Evolutionary conservation across 1,140 invertebrate genomes (phyloP), one percentile per base, ranked within the genome.

Genomic region (Drosophila oshimai): DNA sequence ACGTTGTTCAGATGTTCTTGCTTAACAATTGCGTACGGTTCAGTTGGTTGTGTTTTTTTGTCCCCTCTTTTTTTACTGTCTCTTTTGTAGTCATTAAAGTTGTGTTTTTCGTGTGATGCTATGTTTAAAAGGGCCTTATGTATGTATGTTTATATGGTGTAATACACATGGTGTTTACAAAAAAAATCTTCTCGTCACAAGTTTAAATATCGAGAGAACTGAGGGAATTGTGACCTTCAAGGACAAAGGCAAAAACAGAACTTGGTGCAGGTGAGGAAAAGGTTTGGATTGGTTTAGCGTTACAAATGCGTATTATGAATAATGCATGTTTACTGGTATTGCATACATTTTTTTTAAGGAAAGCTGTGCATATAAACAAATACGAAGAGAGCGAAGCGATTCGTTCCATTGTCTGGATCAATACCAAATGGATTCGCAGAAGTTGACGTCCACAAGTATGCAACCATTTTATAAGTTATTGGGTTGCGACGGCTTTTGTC

Each of bases 81-180:
- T 20, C 53, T 34, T 46, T 67, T 58, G 15, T 53, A 36, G 46
- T 49, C 46, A 64, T 74, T 51, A 65, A 62, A 58, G 34, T 80
- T 50, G 49, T 41, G 49, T 50, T 37, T 36, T 39, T 45, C 55
- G 57, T 69, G 62, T 26, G 29, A 17, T 45, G 60, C 51, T 37
- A 29, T 31, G 31, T 18, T 45, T 69, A 55, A 69, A 39, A 36
- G 26, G 6, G 10, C 39, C 33, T 12, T 24, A n/a, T n/a, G n/a
- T n/a, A n/a, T n/a, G n/a, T n/a, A n/a, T n/a, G n/a, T n/a, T 31
- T 51, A 26, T 34, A 47, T 39, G 44, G n/a, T n/a, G n/a, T n/a
- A n/a, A n/a, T 6, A 13, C 1, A 13, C 51, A 20, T 36, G 33
- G 18, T 39, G 6, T 10, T 34, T 24, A 26, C n/a, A 6, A 5